Evolutionary conservation across 2,888 invertebrate species (phyloP), one percentile per base, ranked within the genome.

Genomic region (Eupithecia subfuscata): DNA sequence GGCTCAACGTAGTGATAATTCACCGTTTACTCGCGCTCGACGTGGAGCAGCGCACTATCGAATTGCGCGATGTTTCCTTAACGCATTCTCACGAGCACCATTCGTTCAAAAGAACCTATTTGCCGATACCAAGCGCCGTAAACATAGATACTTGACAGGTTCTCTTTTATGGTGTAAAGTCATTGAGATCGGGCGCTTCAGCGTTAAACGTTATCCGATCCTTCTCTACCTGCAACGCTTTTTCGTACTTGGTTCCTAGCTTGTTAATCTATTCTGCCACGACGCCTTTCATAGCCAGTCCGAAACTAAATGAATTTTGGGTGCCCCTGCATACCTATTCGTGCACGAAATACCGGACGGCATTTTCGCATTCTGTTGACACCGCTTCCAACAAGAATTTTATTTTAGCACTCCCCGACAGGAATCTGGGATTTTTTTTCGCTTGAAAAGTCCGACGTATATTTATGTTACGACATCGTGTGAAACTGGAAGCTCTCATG

Each of bases 331-430:
- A 77, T 77, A 75, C 75, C 75, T 71, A 70, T 68, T 64, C 77
- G 75, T 71, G 70, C 72, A 45, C 64, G 56, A 64, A 75, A 75
- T 75, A 77, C 72, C 52, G 52, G 74, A 52, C 48, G 52, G 43
- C 65, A 64, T 77, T 67, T 72, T 72, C 68, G 72, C 74, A 70
- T 74, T 74, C 74, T 74, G 73, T 74, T 76, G 75, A 75, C 77
- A 67, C 73, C 70, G 75, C 73, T 77, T 64, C 56, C 70, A 68
- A 73, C 77, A 73, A 75, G 75, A 75, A 77, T 77, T 77, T 77
- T 77, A 77, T 73, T 77, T 75, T 75, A 73, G 73, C 74, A 73
- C 77, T 69, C 34, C 60, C n/a, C 43, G 70, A 64, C 73, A 73
- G 73, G 69, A 73, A 75, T 75, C 71, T 30, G 68, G 37, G 14